A percentile compares a stretch with the other conserved stretches of the same genome.
Conservation (phyloP, 2,113 vertebrate species). For the Phalacrocorax aristotelis region DNA sequence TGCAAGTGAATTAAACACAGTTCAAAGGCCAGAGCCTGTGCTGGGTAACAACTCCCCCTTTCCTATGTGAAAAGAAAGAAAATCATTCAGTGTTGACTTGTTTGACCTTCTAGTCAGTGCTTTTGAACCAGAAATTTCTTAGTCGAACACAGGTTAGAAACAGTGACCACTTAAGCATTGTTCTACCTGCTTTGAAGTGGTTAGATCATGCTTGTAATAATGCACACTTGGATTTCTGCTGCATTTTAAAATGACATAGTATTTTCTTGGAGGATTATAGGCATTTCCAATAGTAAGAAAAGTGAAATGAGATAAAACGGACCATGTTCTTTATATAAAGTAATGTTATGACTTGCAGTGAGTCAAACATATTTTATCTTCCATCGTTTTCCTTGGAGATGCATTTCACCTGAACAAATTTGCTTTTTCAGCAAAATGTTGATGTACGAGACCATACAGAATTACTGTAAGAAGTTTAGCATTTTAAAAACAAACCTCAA, state of each 20-base stretch:
- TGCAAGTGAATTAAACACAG: background rate
- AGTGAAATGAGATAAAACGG: background rate
- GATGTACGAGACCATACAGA: background rate
- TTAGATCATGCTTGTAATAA: background rate
- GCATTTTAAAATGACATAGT: background rate
- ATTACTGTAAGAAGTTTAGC: background rate
- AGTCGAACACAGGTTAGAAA: background rate
- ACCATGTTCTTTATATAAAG: background rate
- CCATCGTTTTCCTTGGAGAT: background rate
- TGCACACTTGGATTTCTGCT: background rate
- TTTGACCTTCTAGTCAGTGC: background rate
- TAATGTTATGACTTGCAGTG: background rate
- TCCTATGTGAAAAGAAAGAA: background rate
- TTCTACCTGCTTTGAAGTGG: background rate
- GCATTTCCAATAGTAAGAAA: background rate
- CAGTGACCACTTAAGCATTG: background rate
- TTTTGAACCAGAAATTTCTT: background rate
- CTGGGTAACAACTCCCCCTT: background rate
- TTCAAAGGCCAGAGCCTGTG: background rate
- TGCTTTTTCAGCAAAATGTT: background rate
- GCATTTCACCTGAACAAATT: background rate
- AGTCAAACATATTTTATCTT: background rate
- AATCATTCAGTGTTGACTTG: accelerated
- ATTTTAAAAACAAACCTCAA: background rate
- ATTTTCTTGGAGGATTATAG: background rate